These are phyloP conservation scores for Selenia dentaria DNA, from an alignment of 2,888 invertebrate species.

Conservation along the genomic window DNA sequence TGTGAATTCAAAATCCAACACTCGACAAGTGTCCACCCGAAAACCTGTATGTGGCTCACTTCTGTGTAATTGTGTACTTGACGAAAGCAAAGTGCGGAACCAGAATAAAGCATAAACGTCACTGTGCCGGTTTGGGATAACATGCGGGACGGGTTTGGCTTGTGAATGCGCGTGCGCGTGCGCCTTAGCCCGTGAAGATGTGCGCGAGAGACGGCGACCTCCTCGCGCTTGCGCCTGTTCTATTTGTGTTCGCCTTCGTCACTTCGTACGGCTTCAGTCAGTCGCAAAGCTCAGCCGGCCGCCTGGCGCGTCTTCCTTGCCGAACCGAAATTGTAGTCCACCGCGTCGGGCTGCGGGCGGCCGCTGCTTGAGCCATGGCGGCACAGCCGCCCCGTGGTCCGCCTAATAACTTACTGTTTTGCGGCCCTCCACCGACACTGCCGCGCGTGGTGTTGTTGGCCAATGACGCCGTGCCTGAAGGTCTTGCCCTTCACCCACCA, in stretches of 20 bases:
- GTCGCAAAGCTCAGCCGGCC: constrained; percentile 79
- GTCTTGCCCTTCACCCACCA: constrained; percentile 41
- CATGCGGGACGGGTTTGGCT: constrained; percentile 79
- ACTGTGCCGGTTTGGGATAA: constrained; percentile 73
- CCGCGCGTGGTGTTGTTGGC: constrained; percentile 81
- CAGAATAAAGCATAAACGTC: constrained; percentile 76
- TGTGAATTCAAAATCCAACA: constrained; percentile 55
- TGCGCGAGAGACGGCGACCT: constrained; percentile 83
- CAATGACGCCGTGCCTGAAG: constrained; percentile 55
- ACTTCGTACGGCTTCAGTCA: constrained; percentile 82
- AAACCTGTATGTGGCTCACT: constrained; percentile 55
- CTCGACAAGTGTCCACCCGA: constrained; percentile 74
- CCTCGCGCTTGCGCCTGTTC: constrained; percentile 82
- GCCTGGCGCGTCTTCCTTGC: constrained; percentile 75
- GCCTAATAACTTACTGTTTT: constrained; percentile 79
- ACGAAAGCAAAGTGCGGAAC: constrained; percentile 73
- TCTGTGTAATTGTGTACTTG: constrained; percentile 45
- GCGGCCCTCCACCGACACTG: constrained; percentile 76
- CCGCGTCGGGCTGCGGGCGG: constrained; percentile 69
- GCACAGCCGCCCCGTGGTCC: constrained; percentile 78
- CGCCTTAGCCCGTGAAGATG: constrained; percentile 83
- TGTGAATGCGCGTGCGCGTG: constrained; percentile 76
- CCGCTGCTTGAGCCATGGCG: constrained; percentile 74
- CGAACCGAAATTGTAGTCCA: constrained; percentile 60
- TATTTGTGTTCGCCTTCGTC: constrained; percentile 84